phyloP scores from a whole-genome alignment of 2,113 vertebrate genomes.

The Ciconia maguari region DNA sequence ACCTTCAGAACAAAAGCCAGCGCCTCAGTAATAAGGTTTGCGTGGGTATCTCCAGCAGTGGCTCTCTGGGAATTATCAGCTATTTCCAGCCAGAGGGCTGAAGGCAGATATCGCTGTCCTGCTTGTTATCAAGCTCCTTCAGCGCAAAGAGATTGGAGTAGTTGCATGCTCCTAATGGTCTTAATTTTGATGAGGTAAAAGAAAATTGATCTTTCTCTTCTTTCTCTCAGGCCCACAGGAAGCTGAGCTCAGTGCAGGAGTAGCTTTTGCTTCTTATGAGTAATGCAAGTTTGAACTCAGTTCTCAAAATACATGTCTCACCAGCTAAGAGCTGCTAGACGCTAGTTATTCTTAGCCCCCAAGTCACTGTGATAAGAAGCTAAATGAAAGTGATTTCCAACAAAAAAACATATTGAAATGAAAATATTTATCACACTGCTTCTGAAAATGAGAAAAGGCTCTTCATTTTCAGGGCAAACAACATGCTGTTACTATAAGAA shows the following conservation, averaged over 20 bases:
- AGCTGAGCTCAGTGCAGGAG: not conserved
- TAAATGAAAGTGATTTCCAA: constrained; percentile 12
- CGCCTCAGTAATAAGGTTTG: not conserved
- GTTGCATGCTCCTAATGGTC: not conserved
- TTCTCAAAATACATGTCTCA: constrained; percentile 38
- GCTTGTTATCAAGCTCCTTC: not conserved
- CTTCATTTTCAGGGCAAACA: not conserved
- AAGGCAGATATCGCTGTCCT: not conserved
- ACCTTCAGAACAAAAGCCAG: not conserved
- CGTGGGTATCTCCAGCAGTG: not conserved
- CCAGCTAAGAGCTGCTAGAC: constrained; percentile 24
- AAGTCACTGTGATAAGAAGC: not conserved
- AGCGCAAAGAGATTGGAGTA: not conserved
- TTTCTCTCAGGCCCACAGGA: not conserved
- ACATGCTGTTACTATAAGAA: not conserved
- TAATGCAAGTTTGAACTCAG: constrained; percentile 4
- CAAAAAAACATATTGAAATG: not conserved
- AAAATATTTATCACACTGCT: constrained; percentile 38
- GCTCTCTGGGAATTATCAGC: not conserved
- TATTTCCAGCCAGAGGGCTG: not conserved
- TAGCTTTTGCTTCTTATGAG: not conserved
- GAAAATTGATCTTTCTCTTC: not conserved
- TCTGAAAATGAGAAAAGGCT: not conserved
- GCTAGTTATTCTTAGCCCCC: constrained; percentile 41
- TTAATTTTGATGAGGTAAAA: not conserved